phyloP scores from a whole-genome alignment of 1,140 invertebrate species.

The Lepidurus arcticus region DNA sequence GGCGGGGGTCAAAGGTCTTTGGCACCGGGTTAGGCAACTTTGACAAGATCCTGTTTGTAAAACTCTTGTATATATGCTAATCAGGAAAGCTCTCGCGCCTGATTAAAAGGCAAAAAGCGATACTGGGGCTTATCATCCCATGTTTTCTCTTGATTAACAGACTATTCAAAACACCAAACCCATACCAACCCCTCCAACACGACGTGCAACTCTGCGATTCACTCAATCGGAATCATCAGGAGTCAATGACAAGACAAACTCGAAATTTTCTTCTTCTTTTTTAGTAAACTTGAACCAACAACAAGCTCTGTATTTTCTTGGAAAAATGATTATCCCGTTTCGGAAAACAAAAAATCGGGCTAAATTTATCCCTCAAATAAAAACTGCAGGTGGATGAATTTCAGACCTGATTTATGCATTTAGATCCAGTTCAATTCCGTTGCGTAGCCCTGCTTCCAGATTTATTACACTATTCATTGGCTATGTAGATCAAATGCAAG shows the following conservation, averaged over 20 bases:
- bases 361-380: too few species aligned
- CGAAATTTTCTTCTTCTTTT: too few species aligned
- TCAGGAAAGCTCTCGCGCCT: not conserved
- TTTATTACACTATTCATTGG: constrained; percentile 8
- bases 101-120: constrained; percentile 9
- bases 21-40: constrained; percentile 13
- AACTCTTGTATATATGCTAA: constrained; percentile 19
- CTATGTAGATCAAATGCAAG: constrained; percentile 16
- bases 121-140: not conserved
- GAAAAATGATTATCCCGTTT: too few species aligned
- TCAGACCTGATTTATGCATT: not conserved
- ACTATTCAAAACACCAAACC: not conserved
- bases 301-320: too few species aligned
- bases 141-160: not conserved
- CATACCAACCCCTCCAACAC: not conserved
- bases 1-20: constrained; percentile 20
- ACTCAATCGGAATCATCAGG: too few species aligned
- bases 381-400: too few species aligned
- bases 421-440: not conserved
- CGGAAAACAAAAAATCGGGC: too few species aligned
- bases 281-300: too few species aligned
- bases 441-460: not conserved
- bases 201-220: too few species aligned
- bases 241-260: too few species aligned
- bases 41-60: constrained; percentile 20